Evolutionary conservation across 2,888 invertebrate genomes (phyloP).

Genomic region (Metellina segmentata): DNA sequence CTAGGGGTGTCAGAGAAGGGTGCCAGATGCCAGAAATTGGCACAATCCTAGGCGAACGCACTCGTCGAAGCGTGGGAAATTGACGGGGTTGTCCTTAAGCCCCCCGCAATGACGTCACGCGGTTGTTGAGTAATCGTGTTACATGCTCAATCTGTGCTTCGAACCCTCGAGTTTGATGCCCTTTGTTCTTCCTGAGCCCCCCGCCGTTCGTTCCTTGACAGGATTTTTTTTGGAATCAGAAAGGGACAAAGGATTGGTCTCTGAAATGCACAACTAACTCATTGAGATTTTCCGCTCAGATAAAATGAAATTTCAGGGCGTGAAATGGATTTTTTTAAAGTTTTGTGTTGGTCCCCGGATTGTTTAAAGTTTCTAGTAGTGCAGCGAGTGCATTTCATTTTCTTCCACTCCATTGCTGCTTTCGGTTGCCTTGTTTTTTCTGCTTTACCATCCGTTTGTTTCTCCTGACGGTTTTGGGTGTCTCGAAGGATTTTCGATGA

Average conservation of each 20-base stretch:
- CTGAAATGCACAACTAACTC: slow-evolving; percentile 40
- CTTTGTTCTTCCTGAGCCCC: slow-evolving; percentile 43
- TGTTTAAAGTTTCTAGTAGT: no score
- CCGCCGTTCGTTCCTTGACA: neutral
- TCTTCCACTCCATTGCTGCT: no score
- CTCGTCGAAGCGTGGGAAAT: slow-evolving; percentile 72
- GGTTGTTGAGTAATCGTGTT: slow-evolving; percentile 76
- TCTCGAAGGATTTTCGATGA: no score
- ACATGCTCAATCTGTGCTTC: slow-evolving; percentile 74
- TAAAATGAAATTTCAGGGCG: slow-evolving; percentile 54
- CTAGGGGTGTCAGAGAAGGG: slow-evolving; percentile 72
- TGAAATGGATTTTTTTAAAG: slow-evolving; percentile 35
- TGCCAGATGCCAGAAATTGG: slow-evolving; percentile 72
- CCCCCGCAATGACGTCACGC: slow-evolving; percentile 65
- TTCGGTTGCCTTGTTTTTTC: no score
- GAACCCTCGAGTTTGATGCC: slow-evolving; percentile 58
- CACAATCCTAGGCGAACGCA: slow-evolving; percentile 58
- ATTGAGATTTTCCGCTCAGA: slow-evolving; percentile 25
- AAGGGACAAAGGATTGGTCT: slow-evolving; percentile 27
- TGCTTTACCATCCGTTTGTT: no score
- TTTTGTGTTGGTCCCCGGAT: no score
- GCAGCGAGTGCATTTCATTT: no score
- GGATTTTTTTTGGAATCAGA: slow-evolving; percentile 17
- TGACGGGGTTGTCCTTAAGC: slow-evolving; percentile 6
- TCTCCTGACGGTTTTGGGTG: no score